phyloP scores from a whole-genome alignment of 2,797 vertebrate species.

The Bovichtus diacanthus region DNA sequence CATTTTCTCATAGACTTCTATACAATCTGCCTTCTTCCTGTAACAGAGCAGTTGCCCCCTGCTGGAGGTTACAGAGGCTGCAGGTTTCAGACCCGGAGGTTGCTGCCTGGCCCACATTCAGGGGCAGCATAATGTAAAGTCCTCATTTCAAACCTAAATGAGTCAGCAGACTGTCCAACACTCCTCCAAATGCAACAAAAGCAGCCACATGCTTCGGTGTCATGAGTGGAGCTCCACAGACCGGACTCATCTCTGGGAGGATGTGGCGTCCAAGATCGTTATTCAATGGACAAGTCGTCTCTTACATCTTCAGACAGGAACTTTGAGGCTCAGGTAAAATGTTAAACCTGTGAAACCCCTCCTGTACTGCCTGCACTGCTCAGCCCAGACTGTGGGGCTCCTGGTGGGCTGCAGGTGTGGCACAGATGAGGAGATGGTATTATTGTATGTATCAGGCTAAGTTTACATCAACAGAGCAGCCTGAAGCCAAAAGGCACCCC shows the following conservation, averaged over 20 bases:
- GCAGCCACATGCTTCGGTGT: conserved; percentile 7
- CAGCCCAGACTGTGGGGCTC: neutral
- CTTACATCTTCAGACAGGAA: neutral
- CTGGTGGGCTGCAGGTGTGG: conserved; percentile 12
- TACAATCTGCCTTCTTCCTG: too few relatives aligned
- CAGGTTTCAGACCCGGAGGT: too few relatives aligned
- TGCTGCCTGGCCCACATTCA: too few relatives aligned
- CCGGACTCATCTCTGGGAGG: conserved; percentile 6
- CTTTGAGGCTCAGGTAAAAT: neutral
- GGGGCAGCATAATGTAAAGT: neutral
- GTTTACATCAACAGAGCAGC: conserved; percentile 31
- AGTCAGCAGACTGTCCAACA: neutral
- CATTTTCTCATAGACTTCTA: too few relatives aligned
- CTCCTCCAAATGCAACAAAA: conserved; percentile 1
- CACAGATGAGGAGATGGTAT: conserved; percentile 3
- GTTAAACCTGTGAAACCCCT: conserved; percentile 4
- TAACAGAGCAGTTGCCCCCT: too few relatives aligned
- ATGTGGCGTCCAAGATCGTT: neutral
- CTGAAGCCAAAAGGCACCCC: conserved; percentile 19
- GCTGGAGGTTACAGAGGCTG: too few relatives aligned
- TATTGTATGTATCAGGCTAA: conserved; percentile 22
- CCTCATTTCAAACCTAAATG: neutral
- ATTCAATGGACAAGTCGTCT: neutral
- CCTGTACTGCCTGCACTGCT: too few relatives aligned
- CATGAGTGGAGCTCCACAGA: conserved; percentile 15